Evolutionary conservation across 1,140 invertebrate species (phyloP), one percentile per base, ranked within the genome.

Genomic region (Trichogramma pretiosum): DNA sequence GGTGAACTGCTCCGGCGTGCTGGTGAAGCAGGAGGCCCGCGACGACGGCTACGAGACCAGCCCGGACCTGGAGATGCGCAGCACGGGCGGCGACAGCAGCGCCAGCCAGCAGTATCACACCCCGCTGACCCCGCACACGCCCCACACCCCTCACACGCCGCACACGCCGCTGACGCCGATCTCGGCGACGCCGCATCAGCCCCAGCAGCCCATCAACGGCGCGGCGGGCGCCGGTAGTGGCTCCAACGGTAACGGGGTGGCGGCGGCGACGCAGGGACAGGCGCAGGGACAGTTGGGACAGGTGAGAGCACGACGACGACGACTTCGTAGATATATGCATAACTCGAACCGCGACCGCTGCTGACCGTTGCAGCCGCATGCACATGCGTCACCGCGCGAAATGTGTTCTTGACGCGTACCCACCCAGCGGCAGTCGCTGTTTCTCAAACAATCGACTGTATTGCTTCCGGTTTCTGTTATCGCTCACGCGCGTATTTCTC

Each of bases 41-140:
- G 86, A 89, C 75, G 86, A 89, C 73, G 85, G 85, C 52, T 88
- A 88, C 74, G 86, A 89, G 74, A 88, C 85, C 52, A 83, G 83
- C 72, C 84, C 82, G 58, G 85, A 85, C 67, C 79, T 85, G 65
- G 81, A 83, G 59, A 68, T 83, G 60, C 65, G 69, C 48, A 72
- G 69, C 57, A 70, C 65, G 56, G 69, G 69, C 39, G 69, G 69
- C 64, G 68, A 72, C 63, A 72, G 65, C 59, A 51, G 43, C 38
- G 24, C 24, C 5, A 68, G 66, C 59, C 67, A 70, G 52, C 69
- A 72, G 60, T 72, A 72, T 57, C 69, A 72, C 58, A 70, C 69
- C 52, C 69, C 69, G 37, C 64, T 72, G 55, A 70, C 69, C 60
- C 75, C 75, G 22, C 74, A 76, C 33, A 77, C 74, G 50, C 75